Evolutionary conservation across 2,888 invertebrate genomes (phyloP).

Genomic region (Blastobasis lacticolella): DNA sequence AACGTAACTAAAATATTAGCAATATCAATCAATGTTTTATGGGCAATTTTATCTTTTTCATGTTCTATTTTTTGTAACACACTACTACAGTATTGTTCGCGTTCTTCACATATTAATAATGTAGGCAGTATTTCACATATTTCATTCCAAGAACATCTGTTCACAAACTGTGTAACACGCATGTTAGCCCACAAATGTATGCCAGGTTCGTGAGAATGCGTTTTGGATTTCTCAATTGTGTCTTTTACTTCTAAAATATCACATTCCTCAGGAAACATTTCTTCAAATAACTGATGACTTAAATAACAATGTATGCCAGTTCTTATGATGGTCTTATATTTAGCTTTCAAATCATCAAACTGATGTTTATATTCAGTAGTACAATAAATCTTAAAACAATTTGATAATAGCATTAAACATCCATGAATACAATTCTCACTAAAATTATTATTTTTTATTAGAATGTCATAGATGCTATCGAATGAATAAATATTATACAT

Average conservation of each 20-base stretch:
- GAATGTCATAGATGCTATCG: slow-evolving; percentile 24
- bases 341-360: slow-evolving; percentile 23
- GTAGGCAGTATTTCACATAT: slow-evolving; percentile 30
- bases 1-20: slow-evolving; percentile 28
- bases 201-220: slow-evolving; percentile 32
- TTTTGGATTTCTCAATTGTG: slow-evolving; percentile 28
- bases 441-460: slow-evolving; percentile 20
- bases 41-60: slow-evolving; percentile 15
- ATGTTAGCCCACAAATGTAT: slow-evolving; percentile 40
- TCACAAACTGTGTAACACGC: slow-evolving; percentile 30
- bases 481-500: slow-evolving; percentile 54
- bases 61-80: slow-evolving; percentile 33
- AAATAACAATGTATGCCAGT: slow-evolving; percentile 37
- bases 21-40: slow-evolving; percentile 25
- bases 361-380: slow-evolving; percentile 13
- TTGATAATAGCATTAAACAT: slow-evolving; percentile 33
- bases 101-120: slow-evolving; percentile 31
- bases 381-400: slow-evolving; percentile 31
- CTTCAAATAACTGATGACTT: slow-evolving; percentile 36
- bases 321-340: slow-evolving; percentile 21
- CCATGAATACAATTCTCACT: slow-evolving; percentile 59
- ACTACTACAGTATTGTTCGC: slow-evolving; percentile 35
- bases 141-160: slow-evolving; percentile 27
- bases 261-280: slow-evolving; percentile 19
- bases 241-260: slow-evolving; percentile 20